Base-by-base conservation (phyloP, 2,797 vertebrate genomes). In the Sebastes goodei region DNA sequence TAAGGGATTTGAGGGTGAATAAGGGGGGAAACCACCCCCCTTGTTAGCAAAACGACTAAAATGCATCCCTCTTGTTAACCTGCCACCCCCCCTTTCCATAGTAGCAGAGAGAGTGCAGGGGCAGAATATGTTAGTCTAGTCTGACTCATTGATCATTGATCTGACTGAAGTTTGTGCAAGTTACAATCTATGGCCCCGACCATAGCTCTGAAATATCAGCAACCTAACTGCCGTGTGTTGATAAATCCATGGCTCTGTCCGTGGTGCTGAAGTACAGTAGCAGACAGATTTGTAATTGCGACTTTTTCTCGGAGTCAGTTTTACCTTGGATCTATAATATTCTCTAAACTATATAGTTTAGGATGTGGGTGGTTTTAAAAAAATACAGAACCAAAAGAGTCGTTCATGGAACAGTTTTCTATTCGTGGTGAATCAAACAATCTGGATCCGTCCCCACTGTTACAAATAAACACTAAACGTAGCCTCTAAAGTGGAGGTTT, bases 391-490 rank as follows among this genome's bases (percentile, higher is more conserved):
- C 42, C 15, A 46, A 46, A 46, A 46, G 42, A 46, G 42, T 46
- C 1, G 42, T 46, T 17, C 15, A 46, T 46, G 42, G 42, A 17
- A 17, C 42, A 17, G 15, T 46, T 46, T 46, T 0, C 15, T 46
- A 20, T 3, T 20, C 7, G 15, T 17, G 0, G 42, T 20, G 0
- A 46, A 20, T 17, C 0, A 46, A 46, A 20, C 0, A 0, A 46
- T 2, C 42, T 46, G 42, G 15, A 0, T 46, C 15, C 3, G 2
- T 46, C 42, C 0, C 42, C 15, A 0, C 0, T 42, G 38, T 42
- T 42, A 42, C 12, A 42, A 42, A 42, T 42, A 42, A 15, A 38
- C 0, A 15, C 5, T 42, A 42, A 42, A 42, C 12, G 38, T 42
- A 42, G 38, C 38, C 38, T 42, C 38, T 15, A 42, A 42, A 42